phyloP scores from a whole-genome alignment of 2,113 vertebrate species.

The Lophotis ruficrista region DNA sequence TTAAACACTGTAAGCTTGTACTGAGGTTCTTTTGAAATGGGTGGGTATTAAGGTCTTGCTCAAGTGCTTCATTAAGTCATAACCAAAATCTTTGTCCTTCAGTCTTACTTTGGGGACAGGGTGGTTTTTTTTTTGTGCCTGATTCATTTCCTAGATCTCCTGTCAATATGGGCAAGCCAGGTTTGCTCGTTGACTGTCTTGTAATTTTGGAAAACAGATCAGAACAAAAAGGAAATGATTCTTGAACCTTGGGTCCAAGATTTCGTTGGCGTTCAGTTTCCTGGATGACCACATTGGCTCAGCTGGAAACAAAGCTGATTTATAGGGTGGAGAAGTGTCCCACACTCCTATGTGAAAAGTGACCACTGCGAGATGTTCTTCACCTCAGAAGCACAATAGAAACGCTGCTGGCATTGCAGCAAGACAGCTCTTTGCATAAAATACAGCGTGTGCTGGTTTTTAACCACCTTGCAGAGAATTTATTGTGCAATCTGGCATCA shows the following conservation, averaged over 20 bases:
- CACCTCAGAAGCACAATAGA: background rate
- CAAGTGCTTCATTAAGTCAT: background rate
- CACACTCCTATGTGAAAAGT: background rate
- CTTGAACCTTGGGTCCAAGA: background rate
- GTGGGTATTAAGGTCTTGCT: background rate
- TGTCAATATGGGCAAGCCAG: rapidly evolving
- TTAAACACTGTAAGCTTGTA: background rate
- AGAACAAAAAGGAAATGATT: background rate
- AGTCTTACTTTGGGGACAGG: background rate
- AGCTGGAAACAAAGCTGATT: background rate
- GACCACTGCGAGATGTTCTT: background rate
- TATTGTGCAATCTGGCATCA: no score
- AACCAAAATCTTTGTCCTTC: background rate
- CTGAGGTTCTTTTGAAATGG: background rate
- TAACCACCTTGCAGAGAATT: background rate
- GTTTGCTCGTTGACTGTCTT: background rate
- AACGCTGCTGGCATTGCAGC: background rate
- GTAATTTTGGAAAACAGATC: background rate
- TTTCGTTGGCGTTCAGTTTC: background rate
- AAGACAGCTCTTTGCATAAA: background rate
- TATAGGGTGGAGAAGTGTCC: background rate
- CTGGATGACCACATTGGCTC: background rate
- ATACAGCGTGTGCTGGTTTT: rapidly evolving
- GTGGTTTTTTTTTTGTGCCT: background rate
- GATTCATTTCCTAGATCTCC: background rate